Evolutionary conservation across 1,140 invertebrate genomes (phyloP).

Genomic region (Drosophila neocordata): DNA sequence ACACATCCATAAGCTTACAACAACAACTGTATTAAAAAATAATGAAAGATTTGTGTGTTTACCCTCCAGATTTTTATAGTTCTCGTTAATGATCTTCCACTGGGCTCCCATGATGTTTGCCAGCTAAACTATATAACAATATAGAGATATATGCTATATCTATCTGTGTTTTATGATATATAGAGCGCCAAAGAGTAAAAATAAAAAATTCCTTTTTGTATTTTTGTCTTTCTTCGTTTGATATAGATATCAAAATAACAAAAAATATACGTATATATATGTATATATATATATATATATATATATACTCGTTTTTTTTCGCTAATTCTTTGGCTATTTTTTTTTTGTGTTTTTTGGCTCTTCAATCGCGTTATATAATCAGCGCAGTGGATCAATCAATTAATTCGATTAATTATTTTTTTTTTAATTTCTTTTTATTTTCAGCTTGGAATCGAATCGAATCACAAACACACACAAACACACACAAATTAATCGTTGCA

Average conservation of each 20-base stretch:
- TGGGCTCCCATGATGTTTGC: slow-evolving; percentile 68
- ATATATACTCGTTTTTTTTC: slow-evolving; percentile 12
- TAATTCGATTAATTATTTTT: slow-evolving; percentile 17
- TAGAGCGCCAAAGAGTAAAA: slow-evolving; percentile 54
- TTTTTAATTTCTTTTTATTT: slow-evolving; percentile 2
- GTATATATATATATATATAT: slow-evolving; percentile 8
- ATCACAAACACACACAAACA: too few relatives aligned
- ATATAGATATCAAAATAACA: slow-evolving; percentile 55
- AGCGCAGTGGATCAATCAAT: slow-evolving; percentile 1
- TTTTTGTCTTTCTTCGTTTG: slow-evolving; percentile 6
- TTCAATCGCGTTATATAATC: slow-evolving; percentile 47
- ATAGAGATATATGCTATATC: slow-evolving; percentile 17
- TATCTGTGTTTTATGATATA: slow-evolving; percentile 37
- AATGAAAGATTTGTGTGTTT: slow-evolving; percentile 46
- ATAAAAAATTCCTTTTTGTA: slow-evolving; percentile 64
- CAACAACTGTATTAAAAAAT: slow-evolving; percentile 1
- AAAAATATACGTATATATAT: slow-evolving; percentile 32
- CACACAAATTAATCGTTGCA: slow-evolving; percentile 5
- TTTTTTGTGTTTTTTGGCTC: slow-evolving; percentile 38
- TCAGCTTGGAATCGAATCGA: background rate
- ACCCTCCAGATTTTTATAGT: slow-evolving; percentile 81
- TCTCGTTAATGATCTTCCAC: slow-evolving; percentile 77
- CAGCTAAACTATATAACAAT: slow-evolving; percentile 1
- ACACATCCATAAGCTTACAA: background rate
- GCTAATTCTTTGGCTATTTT: slow-evolving; percentile 29